These are phyloP conservation scores for Myodes glareolus DNA, from an alignment of 2,113 vertebrate genomes.

Conservation along the genomic window DNA sequence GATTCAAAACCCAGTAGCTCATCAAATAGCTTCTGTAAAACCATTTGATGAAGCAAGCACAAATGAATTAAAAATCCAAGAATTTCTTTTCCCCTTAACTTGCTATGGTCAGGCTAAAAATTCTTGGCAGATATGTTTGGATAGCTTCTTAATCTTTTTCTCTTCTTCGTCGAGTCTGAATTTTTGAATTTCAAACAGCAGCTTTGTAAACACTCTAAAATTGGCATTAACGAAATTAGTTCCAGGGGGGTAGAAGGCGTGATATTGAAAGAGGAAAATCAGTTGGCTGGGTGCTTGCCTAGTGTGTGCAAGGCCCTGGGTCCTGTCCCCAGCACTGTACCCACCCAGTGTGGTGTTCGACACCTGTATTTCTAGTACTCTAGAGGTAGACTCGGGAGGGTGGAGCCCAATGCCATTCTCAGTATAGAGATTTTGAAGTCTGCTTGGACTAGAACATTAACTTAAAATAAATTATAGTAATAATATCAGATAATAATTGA, in stretches of 20 bases:
- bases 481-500: neutral
- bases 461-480: neutral
- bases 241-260: neutral
- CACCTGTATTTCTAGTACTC: neutral
- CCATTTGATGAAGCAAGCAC: conserved; percentile 19
- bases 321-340: neutral
- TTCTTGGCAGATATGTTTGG: conserved; percentile 23
- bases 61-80: conserved; percentile 55
- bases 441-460: neutral
- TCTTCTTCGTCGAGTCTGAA: neutral
- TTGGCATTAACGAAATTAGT: neutral
- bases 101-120: neutral
- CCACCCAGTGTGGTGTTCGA: neutral
- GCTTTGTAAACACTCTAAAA: conserved; percentile 34
- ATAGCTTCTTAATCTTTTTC: neutral
- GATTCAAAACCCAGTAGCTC: conserved; percentile 31
- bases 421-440: neutral
- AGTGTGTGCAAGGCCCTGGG: too few species aligned
- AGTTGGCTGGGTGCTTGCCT: neutral
- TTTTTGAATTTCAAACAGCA: neutral
- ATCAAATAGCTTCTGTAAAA: conserved; percentile 57
- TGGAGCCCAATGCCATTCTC: neutral
- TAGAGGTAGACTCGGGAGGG: neutral
- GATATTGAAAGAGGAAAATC: neutral
- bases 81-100: conserved; percentile 41